phyloP scores from a whole-genome alignment of 2,888 invertebrate species.

The Tachina fera region DNA sequence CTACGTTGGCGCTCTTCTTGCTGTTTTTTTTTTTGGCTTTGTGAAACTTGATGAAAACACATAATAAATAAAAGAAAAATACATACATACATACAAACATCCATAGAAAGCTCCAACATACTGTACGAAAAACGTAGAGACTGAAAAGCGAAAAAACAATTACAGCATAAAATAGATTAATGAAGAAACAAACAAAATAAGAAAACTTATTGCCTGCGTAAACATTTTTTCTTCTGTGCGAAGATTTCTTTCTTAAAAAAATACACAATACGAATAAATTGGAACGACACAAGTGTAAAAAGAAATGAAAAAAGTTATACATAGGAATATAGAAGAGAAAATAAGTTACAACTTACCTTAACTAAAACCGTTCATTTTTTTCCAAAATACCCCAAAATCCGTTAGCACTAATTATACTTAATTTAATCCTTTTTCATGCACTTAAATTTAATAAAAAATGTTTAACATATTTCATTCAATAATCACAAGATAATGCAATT shows the following conservation, averaged over 20 bases:
- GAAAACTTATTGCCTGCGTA: conserved; percentile 65
- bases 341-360: conserved; percentile 50
- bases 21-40: not conserved
- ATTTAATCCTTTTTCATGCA: conserved; percentile 19
- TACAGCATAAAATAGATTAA: conserved; percentile 19
- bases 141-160: conserved; percentile 5
- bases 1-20: conserved; percentile 21
- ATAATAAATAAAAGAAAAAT: not conserved
- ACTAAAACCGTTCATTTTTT: conserved; percentile 18
- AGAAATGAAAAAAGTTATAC: not conserved
- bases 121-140: conserved; percentile 15
- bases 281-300: not conserved
- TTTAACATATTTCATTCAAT: not conserved
- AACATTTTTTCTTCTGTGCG: conserved; percentile 56
- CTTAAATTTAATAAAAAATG: conserved; percentile 2
- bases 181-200: conserved; percentile 38
- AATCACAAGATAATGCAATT: not conserved
- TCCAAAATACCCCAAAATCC: conserved; percentile 48
- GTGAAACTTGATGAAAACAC: not conserved
- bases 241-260: conserved; percentile 37
- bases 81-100: not conserved
- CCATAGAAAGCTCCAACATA: conserved; percentile 31
- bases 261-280: conserved; percentile 14
- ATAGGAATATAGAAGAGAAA: not conserved
- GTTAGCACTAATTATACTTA: conserved; percentile 39